Percentiles rank a stretch among this genome's conserved stretches.
phyloP scores from a whole-genome alignment of 2,797 vertebrate genomes.

The Hydrocynus forskahlii region DNA sequence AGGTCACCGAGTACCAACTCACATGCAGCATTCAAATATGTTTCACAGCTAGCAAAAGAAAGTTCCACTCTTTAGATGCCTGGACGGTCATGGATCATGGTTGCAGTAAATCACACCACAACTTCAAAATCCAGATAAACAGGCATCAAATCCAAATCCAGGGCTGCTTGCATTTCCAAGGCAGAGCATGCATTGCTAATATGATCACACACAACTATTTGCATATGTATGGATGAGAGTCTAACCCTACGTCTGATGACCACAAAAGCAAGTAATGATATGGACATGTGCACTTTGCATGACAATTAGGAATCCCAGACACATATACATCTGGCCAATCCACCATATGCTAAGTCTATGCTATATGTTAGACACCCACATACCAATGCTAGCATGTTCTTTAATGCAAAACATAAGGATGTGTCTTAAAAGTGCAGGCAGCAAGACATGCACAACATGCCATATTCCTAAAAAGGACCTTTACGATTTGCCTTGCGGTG shows the following conservation, averaged over 20 bases:
- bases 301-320: slow-evolving; percentile 45
- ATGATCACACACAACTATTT: slow-evolving; percentile 43
- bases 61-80: not conserved
- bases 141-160: not conserved
- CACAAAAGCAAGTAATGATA: slow-evolving; percentile 49
- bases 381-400: slow-evolving; percentile 1
- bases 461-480: not conserved
- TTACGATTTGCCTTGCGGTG: not conserved
- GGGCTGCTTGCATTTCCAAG: slow-evolving; percentile 7
- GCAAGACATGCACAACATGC: not conserved
- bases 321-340: slow-evolving; percentile 35
- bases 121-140: slow-evolving; percentile 19
- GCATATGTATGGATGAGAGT: slow-evolving; percentile 47
- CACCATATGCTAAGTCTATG: slow-evolving; percentile 28
- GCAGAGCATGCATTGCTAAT: slow-evolving; percentile 26
- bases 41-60: not conserved
- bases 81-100: not conserved
- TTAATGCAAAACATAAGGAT: not conserved
- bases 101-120: slow-evolving; percentile 11
- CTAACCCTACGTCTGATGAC: slow-evolving; percentile 24
- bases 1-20: not conserved
- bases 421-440: not conserved
- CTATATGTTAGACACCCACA: slow-evolving; percentile 16
- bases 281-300: slow-evolving; percentile 48
- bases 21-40: not conserved